Percentiles rank a stretch among this genome's conserved stretches.
Conservation (phyloP, 1,140 invertebrate species). For the Zeugodacus cucurbitae region DNA sequence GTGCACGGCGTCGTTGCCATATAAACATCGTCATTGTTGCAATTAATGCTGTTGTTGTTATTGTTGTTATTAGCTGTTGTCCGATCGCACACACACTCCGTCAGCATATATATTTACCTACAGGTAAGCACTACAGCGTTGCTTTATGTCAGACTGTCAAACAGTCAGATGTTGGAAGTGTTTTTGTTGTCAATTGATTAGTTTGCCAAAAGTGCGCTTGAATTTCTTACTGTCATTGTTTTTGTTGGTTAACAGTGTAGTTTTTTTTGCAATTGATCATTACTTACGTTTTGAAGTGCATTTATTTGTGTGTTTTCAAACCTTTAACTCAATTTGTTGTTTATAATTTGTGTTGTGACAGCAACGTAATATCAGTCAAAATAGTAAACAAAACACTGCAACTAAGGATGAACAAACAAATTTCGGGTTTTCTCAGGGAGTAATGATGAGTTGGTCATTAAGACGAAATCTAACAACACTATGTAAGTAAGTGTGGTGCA, state of each 20-base stretch:
- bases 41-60: neutral
- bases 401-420: neutral
- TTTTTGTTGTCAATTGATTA: neutral
- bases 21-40: neutral
- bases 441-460: neutral
- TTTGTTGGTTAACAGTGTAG: neutral
- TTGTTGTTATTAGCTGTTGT: constrained; percentile 7
- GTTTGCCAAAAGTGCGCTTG: neutral
- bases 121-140: neutral
- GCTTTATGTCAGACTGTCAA: neutral
- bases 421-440: neutral
- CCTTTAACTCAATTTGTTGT: neutral
- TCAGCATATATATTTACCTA: neutral
- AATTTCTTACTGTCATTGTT: constrained; percentile 15
- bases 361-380: neutral
- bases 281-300: neutral
- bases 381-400: neutral
- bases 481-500: too few relatives aligned
- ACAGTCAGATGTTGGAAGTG: neutral
- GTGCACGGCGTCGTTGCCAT: neutral
- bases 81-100: neutral
- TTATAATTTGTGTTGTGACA: neutral
- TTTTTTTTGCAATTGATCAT: neutral
- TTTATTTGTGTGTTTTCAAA: neutral
- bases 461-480: neutral